A percentile compares a stretch with the other conserved stretches of the same genome.
Evolutionary conservation across 2,113 vertebrate species (phyloP).

Genomic region (Manacus vitellinus): DNA sequence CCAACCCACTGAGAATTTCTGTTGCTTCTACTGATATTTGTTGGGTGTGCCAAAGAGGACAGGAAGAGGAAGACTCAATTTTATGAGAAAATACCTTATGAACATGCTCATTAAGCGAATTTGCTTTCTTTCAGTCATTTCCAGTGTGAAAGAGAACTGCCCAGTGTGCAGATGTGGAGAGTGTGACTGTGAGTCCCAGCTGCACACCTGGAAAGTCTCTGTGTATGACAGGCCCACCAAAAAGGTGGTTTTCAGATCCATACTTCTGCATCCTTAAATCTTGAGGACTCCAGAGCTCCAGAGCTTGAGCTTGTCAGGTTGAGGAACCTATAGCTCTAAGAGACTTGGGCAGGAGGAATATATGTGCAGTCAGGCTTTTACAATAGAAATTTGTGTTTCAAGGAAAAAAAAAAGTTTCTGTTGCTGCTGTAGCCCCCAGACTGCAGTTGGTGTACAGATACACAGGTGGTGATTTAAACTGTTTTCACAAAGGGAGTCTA

Average conservation of each 20-base stretch:
- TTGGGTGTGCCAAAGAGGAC: neutral
- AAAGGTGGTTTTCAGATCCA: neutral
- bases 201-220: neutral
- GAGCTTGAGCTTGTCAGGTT: neutral
- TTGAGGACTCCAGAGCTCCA: neutral
- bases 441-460: neutral
- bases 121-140: neutral
- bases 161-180: neutral
- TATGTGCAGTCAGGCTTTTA: neutral
- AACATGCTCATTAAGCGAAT: neutral
- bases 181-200: neutral
- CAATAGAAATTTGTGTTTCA: neutral
- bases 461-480: rapidly evolving
- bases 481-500: neutral
- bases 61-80: neutral
- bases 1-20: neutral
- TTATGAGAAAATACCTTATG: neutral
- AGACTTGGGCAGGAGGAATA: neutral
- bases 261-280: neutral
- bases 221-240: rapidly evolving
- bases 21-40: neutral
- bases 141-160: neutral
- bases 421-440: neutral
- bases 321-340: neutral
- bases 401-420: neutral